phyloP scores from a whole-genome alignment of 2,113 vertebrate genomes.

The Philantomba maxwellii region DNA sequence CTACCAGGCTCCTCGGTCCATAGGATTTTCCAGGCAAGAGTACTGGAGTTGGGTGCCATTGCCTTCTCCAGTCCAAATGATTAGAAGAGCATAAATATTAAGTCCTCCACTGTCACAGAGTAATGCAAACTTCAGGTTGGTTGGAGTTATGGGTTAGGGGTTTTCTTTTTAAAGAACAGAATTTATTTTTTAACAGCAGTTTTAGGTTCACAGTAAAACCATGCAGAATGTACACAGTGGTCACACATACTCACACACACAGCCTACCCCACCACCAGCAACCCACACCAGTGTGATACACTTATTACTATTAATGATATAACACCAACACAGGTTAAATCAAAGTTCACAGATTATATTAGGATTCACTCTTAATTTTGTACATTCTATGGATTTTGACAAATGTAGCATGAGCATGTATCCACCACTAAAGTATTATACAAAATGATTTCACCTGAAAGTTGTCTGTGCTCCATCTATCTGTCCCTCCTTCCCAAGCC shows the following conservation, averaged over 20 bases:
- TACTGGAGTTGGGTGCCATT: too few relatives aligned
- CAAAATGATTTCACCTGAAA: not conserved
- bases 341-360: not conserved
- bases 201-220: not conserved
- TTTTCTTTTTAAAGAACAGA: not conserved
- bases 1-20: too few relatives aligned
- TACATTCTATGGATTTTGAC: not conserved
- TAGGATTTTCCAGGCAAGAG: too few relatives aligned
- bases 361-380: not conserved
- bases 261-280: not conserved
- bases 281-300: not conserved
- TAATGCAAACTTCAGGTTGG: not conserved
- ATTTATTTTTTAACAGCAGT: not conserved
- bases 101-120: not conserved
- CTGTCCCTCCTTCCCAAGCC: not conserved
- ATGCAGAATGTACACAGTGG: not conserved
- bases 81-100: not conserved
- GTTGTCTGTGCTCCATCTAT: not conserved
- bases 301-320: not conserved
- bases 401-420: not conserved
- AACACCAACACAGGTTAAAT: not conserved
- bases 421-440: not conserved
- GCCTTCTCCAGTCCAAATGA: too few relatives aligned
- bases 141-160: not conserved
- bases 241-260: not conserved